Base-by-base conservation (phyloP, 2,797 vertebrate species). In the Otus scops region DNA sequence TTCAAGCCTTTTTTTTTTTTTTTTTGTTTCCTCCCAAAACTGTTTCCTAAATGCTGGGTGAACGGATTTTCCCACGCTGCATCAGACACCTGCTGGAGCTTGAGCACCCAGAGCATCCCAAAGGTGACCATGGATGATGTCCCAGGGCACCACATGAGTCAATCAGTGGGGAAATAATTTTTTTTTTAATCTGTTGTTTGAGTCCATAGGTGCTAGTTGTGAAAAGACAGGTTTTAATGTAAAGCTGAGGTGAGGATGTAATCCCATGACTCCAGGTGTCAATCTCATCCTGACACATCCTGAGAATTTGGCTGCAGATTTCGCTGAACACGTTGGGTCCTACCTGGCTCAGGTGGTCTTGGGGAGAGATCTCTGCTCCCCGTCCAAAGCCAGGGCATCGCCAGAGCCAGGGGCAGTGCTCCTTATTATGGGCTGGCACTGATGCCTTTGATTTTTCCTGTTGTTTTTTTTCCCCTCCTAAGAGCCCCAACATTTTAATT, bases 211-310 rank as follows among this genome's bases (percentile, higher is more conserved):
- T 36, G 12, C 15, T 43, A 4, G 41, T 3, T 60, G n/a, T 15
- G 39, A 36, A 53, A 34, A 69, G 16, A n/a, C 2, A 7, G 0
- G 0, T 27, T 78, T 47, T 19, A 51, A 43, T 1, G 0, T 10
- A 21, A 47, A 54, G n/a, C 18, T 24, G 53, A 60, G 28, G 4
- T 20, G 4, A 5, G 32, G 38, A 4, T 11, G 5, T 34, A 45
- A 32, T n/a, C 38, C 36, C 24, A 9, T 1, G 3, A 10, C 18
- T 45, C 22, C 6, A 10, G 8, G 24, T 28, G 43, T 45, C 43
- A 12, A 28, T 16, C 16, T 34, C 3, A 3, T 59, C 32, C 36
- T 86, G 68, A 30, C 8, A 8, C 3, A 5, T 69, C 23, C 19
- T 41, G 34, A 27, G 53, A 28, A 28, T 60, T 36, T 54, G 36